Evolutionary conservation across 2,113 vertebrate species (phyloP).

Genomic region (Aegypius monachus): DNA sequence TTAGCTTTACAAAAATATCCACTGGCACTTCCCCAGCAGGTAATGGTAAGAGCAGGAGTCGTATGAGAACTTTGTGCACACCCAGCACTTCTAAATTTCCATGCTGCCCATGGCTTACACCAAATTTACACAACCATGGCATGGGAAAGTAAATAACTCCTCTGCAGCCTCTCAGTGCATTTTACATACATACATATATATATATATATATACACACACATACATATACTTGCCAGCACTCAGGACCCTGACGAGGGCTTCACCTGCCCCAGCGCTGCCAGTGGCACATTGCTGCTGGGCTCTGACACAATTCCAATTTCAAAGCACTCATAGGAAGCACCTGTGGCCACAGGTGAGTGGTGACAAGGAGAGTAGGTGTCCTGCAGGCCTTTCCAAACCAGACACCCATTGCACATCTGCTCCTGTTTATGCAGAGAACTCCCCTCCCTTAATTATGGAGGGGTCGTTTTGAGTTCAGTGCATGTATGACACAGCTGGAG

Average conservation of each 20-base stretch:
- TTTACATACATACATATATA: neutral
- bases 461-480: neutral
- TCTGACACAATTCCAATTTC: neutral
- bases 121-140: neutral
- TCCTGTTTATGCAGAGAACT: neutral
- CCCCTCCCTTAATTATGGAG: no score
- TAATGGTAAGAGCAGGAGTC: neutral
- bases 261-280: fast-evolving
- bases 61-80: neutral
- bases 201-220: no score
- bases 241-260: neutral
- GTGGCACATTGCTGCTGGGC: neutral
- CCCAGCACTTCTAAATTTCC: neutral
- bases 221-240: neutral
- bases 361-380: neutral
- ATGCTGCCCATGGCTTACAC: neutral
- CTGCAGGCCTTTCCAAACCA: neutral
- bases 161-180: neutral
- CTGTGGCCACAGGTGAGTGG: neutral
- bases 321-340: neutral
- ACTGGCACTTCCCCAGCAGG: neutral
- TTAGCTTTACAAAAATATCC: neutral
- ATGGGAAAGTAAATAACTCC: neutral
- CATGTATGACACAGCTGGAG: neutral
- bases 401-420: neutral